A percentile compares a stretch with the other conserved stretches of the same genome.
Conservation (phyloP, 2,888 invertebrate species). For the Lasius fuliginosus region DNA sequence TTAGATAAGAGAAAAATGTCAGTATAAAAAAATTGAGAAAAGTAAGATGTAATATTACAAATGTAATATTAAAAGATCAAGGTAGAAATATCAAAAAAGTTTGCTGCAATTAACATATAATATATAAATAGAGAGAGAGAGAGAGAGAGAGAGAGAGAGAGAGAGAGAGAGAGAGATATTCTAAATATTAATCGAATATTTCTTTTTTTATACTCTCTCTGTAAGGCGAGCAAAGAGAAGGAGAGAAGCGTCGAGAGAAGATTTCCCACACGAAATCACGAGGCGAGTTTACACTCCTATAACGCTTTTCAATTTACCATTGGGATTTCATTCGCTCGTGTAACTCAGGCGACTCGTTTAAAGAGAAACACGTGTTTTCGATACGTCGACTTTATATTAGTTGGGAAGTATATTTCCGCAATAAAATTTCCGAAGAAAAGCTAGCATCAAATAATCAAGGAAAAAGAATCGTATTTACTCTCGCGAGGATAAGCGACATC, state of each 20-base stretch:
- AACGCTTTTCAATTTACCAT: background rate
- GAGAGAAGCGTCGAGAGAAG: background rate
- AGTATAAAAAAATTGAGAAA: background rate
- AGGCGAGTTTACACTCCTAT: background rate
- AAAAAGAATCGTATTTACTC: background rate
- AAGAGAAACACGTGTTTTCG: background rate
- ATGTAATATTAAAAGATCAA: background rate
- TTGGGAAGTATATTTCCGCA: background rate
- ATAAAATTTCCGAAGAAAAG: background rate
- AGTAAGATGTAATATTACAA: background rate
- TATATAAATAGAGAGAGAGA: background rate
- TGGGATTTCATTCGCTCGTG: background rate
- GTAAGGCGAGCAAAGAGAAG: background rate
- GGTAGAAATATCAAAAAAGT: background rate
- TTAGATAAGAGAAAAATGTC: background rate
- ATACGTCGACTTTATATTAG: constrained; percentile 4
- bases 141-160: no score
- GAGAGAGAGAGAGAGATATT: background rate
- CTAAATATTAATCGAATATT: background rate
- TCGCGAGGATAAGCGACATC: background rate
- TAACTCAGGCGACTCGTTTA: background rate
- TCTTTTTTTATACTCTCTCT: background rate
- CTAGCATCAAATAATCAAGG: background rate
- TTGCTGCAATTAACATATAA: background rate
- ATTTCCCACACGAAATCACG: background rate